Evolutionary conservation across 2,113 vertebrate species (phyloP).

Genomic region (Erythrocebus patas): DNA sequence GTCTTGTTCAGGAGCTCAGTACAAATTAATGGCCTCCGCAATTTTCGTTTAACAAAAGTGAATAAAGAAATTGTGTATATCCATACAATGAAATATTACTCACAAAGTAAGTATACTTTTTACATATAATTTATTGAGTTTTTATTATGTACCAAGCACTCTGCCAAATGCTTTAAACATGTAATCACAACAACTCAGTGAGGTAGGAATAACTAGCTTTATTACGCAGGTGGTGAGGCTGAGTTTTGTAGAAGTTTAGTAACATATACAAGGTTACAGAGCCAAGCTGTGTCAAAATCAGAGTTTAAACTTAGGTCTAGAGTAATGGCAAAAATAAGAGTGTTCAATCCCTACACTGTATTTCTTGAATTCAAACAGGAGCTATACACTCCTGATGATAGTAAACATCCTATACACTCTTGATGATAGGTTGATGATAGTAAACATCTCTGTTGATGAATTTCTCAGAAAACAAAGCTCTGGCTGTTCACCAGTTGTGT

Average conservation of each 20-base stretch:
- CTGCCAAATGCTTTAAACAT: neutral
- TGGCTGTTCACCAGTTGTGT: neutral
- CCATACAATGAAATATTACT: neutral
- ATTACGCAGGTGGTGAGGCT: neutral
- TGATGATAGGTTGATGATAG: neutral
- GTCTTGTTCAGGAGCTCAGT: neutral
- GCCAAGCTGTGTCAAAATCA: neutral
- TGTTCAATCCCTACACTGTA: neutral
- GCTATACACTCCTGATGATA: neutral
- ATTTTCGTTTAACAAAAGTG: neutral
- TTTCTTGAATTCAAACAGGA: neutral
- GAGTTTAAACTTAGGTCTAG: neutral
- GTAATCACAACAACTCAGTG: neutral
- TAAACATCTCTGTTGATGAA: neutral
- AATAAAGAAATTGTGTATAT: neutral
- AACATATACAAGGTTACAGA: neutral
- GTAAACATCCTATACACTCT: neutral
- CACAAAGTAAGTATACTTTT: neutral
- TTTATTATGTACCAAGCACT: neutral
- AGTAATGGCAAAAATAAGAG: neutral
- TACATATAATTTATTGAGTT: neutral
- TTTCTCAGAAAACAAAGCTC: neutral
- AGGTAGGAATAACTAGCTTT: neutral
- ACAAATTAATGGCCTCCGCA: neutral
- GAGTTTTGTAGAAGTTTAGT: neutral